Base-by-base conservation (phyloP, 2,113 vertebrate genomes). In the Seriola quinqueradiata region DNA sequence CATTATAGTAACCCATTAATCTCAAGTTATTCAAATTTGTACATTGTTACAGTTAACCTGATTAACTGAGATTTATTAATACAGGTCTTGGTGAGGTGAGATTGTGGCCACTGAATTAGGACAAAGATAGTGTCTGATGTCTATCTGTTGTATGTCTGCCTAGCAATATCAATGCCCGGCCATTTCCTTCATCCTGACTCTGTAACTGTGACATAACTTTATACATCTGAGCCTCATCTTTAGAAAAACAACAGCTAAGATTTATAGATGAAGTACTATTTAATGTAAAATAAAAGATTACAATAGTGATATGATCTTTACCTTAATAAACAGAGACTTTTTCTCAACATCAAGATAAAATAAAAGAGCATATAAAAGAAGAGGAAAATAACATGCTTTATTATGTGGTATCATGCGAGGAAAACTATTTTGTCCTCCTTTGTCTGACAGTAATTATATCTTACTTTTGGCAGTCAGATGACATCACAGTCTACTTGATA, bases 301-400 rank as follows among this genome's bases (percentile, higher is more conserved):
- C 23, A 65, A 66, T 9, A 46, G 25, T 12, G 28, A 79, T 65
- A 64, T 65, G 17, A 70, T 48, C 52, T 74, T 6, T 58, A n/a
- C 48, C 34, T 68, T 74, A 48, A 70, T 58, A 32, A 69, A 19
- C 21, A 3, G 58, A 50, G 17, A 52, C 38, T 38, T 28, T 61
- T 10, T n/a, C 32, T 55, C 25, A 59, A 28, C 25, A 61, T 23
- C 10, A 32, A 65, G 46, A 63, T 34, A 55, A 70, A 54, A 61
- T 10, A 23, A 14, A 48, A 48, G 14, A 57, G 8, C 40, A 52
- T 21, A 52, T n/a, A 13, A 19, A 28, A 14, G 11, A 19, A 0
- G 8, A 19, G 5, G 12, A 21, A 1, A 5, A 58, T 6, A 19
- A 10, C 4, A 8, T 17, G 25, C 8, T 52, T 61, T 9, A 55